Conservation (phyloP, 2,113 vertebrate species). For the Scatophagus argus region DNA sequence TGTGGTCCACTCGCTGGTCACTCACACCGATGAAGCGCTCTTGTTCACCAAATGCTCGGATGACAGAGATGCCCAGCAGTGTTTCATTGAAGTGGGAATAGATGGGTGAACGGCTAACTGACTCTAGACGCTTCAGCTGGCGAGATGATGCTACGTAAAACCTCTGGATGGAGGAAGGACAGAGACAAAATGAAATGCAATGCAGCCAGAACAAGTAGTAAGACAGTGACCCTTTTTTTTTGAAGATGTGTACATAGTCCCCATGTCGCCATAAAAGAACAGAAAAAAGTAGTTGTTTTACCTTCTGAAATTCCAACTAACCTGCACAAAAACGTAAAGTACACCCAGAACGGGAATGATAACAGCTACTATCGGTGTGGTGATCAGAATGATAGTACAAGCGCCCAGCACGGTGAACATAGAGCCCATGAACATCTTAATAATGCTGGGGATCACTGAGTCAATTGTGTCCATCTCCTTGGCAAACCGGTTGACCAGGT, state of each 20-base stretch:
- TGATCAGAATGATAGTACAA: conserved; percentile 90
- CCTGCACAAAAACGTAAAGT: conserved; percentile 96
- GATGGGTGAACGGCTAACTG: conserved; percentile 93
- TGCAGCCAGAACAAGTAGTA: not conserved
- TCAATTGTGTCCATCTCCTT: conserved; percentile 98
- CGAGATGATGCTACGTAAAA: conserved; percentile 96
- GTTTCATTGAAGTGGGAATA: conserved; percentile 98
- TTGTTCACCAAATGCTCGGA: conserved; percentile 93
- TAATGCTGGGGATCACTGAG: conserved; percentile 90
- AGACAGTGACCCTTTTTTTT: not conserved
- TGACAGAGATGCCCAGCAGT: conserved; percentile 92
- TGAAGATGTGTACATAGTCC: not conserved
- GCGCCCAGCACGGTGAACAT: conserved; percentile 90
- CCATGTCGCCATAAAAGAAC: not conserved
- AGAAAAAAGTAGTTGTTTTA: not conserved
- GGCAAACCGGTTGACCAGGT: conserved; percentile 96
- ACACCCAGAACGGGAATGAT: conserved; percentile 92
- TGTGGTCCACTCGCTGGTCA: conserved; percentile 92
- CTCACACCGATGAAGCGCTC: conserved; percentile 91
- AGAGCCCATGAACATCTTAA: conserved; percentile 98
- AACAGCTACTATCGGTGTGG: conserved; percentile 90
- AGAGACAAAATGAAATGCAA: not conserved
- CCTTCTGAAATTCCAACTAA: conserved; percentile 54
- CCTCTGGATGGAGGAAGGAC: conserved; percentile 80
- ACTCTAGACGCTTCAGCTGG: conserved; percentile 95